These are phyloP conservation scores for Philhelius pedissequus DNA, from an alignment of 2,888 invertebrate species.

Conservation along the genomic window DNA sequence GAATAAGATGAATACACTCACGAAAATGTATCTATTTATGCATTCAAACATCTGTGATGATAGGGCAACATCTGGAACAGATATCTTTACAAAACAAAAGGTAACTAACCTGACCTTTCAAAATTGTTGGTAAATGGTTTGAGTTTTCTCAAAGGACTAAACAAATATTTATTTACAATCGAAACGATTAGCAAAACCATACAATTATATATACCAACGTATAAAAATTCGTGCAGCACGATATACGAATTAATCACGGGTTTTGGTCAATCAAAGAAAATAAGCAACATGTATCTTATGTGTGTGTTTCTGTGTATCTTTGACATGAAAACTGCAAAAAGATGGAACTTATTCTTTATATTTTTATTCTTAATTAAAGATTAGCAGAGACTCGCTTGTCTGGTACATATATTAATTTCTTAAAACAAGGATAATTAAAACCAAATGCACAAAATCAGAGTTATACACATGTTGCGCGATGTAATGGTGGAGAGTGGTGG, in stretches of 20 bases:
- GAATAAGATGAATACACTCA: slow-evolving; percentile 54
- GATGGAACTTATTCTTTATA: not conserved
- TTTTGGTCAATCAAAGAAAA: slow-evolving; percentile 20
- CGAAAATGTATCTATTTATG: slow-evolving; percentile 60
- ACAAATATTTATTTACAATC: slow-evolving; percentile 47
- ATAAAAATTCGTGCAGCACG: slow-evolving; percentile 63
- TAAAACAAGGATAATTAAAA: slow-evolving; percentile 57
- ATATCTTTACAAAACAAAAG: not conserved
- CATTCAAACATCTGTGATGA: slow-evolving; percentile 63
- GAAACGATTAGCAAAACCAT: slow-evolving; percentile 27
- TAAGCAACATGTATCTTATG: slow-evolving; percentile 9
- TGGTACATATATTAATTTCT: slow-evolving; percentile 41
- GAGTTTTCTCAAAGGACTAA: slow-evolving; percentile 30
- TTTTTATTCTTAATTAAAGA: not conserved
- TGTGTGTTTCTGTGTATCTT: not conserved
- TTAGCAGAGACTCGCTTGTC: slow-evolving; percentile 3
- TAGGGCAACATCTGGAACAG: slow-evolving; percentile 53
- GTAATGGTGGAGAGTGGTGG: not conserved
- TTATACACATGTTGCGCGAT: slow-evolving; percentile 28
- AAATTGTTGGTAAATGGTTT: not conserved
- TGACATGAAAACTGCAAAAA: slow-evolving; percentile 25
- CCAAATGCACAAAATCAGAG: slow-evolving; percentile 36
- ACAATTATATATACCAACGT: slow-evolving; percentile 57
- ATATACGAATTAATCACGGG: slow-evolving; percentile 55
- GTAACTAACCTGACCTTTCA: not conserved